Conservation (phyloP, 2,888 invertebrate species). For the Ecliptopera silaceata region DNA sequence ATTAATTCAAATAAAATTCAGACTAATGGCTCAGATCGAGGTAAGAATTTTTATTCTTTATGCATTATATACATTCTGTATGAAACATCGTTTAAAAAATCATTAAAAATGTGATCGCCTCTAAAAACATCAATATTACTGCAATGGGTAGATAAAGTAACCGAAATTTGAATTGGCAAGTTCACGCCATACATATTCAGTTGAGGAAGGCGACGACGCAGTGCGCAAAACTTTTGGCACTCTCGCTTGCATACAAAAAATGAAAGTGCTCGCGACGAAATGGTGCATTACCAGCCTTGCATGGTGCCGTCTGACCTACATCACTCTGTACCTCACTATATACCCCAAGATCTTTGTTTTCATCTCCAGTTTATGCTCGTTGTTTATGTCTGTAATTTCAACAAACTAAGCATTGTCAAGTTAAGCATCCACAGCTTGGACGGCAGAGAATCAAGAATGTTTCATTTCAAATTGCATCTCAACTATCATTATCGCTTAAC, state of each 20-base stretch:
- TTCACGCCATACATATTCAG: conserved; percentile 76
- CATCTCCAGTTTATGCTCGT: no score
- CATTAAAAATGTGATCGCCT: conserved; percentile 11
- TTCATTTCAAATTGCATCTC: no score
- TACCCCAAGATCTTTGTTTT: not conserved
- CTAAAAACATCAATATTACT: conserved; percentile 58
- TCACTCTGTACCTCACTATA: conserved; percentile 8
- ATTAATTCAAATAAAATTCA: no score
- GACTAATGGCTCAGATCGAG: no score
- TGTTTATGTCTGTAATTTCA: no score
- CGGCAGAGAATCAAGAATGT: no score
- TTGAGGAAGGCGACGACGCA: conserved; percentile 63
- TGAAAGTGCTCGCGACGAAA: conserved; percentile 67
- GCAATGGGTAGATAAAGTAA: conserved; percentile 65
- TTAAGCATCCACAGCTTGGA: no score
- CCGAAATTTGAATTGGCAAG: conserved; percentile 76
- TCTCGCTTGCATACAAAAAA: conserved; percentile 79
- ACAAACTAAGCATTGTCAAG: no score
- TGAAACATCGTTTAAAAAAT: conserved; percentile 2
- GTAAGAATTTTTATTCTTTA: no score
- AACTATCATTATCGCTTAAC: no score
- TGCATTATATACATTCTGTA: no score
- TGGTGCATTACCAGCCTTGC: conserved; percentile 58
- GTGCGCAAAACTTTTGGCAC: conserved; percentile 82
- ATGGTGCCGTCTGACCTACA: conserved; percentile 47